Conservation (phyloP, 2,113 vertebrate genomes). For the Tapirus terrestris region DNA sequence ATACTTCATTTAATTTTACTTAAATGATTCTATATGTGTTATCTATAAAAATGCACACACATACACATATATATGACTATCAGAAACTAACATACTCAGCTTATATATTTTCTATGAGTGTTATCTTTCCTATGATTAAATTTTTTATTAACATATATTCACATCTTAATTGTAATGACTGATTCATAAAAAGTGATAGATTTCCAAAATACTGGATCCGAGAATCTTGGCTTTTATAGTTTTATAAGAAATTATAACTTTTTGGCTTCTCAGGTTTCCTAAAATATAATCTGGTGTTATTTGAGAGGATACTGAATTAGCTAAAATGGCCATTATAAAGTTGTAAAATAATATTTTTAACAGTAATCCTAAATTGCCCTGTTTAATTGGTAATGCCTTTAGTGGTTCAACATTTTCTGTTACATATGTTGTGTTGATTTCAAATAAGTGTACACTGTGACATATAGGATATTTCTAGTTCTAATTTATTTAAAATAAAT, state of each 20-base stretch:
- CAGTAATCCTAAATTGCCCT: background rate
- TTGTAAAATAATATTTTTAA: slow-evolving; percentile 3
- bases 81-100: background rate
- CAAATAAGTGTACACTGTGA: background rate
- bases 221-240: background rate
- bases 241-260: background rate
- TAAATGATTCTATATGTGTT: background rate
- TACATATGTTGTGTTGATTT: background rate
- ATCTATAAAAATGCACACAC: fast-evolving
- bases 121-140: background rate
- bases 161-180: background rate
- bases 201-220: background rate
- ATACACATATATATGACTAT: background rate
- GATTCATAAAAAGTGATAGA: background rate
- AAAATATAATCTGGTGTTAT: background rate
- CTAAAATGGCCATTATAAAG: background rate
- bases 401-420: background rate
- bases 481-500: background rate
- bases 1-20: background rate
- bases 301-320: background rate
- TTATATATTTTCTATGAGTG: background rate
- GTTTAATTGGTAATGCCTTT: background rate
- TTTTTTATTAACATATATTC: background rate
- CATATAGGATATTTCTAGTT: background rate
- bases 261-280: background rate